A percentile compares a stretch with the other conserved stretches of the same genome.
These are phyloP conservation scores for Rhinolophus ferrumequinum DNA, from an alignment of 2,113 vertebrate genomes.

Conservation along the genomic window DNA sequence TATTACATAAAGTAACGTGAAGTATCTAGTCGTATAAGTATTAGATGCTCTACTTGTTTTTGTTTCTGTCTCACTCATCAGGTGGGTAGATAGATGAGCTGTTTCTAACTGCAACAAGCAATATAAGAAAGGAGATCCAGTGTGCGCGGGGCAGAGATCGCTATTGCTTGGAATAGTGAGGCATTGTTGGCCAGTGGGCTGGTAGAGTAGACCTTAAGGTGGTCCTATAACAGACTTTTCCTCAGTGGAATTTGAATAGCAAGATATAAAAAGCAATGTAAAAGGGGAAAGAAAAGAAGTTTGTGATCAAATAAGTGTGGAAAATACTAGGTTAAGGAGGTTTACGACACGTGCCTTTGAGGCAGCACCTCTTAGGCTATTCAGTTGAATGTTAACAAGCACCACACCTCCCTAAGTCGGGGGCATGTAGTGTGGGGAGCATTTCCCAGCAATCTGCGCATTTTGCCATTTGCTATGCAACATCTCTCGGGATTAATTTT, in stretches of 20 bases:
- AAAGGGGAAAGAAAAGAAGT: neutral
- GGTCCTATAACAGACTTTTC: conserved; percentile 4
- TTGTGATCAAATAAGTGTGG: neutral
- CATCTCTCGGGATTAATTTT: conserved; percentile 8
- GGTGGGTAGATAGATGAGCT: conserved; percentile 22
- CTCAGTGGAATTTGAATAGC: neutral
- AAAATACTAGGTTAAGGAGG: neutral
- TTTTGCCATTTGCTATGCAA: neutral
- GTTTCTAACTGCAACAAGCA: neutral
- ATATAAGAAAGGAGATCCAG: neutral
- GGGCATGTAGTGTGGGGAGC: neutral
- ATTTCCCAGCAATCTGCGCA: neutral
- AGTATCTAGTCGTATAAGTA: neutral
- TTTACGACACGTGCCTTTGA: neutral
- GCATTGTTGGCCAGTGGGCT: neutral
- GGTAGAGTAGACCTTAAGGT: neutral
- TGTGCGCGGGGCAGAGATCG: neutral
- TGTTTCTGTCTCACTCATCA: neutral
- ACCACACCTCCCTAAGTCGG: neutral
- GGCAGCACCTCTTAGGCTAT: neutral
- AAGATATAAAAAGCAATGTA: conserved; percentile 16
- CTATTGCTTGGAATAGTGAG: neutral
- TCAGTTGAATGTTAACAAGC: neutral
- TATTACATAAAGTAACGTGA: neutral
- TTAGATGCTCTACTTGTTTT: conserved; percentile 6